Percentiles rank a stretch among this genome's conserved stretches.
These are phyloP conservation scores for Pteruthius melanotis DNA, from an alignment of 2,113 vertebrate species.

Conservation along the genomic window DNA sequence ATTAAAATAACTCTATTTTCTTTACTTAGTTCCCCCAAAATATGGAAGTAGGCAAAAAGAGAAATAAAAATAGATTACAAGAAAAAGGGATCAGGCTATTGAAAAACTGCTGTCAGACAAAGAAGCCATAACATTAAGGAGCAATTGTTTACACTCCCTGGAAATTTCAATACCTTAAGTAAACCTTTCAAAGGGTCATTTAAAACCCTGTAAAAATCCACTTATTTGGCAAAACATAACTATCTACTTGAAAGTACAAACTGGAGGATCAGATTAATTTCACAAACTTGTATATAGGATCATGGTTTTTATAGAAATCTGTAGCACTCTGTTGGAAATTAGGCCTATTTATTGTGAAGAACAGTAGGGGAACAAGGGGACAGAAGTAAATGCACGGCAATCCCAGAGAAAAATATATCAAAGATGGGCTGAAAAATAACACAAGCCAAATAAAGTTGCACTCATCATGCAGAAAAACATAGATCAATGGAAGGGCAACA, in stretches of 20 bases:
- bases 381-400: not conserved
- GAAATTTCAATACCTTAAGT: not conserved
- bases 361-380: not conserved
- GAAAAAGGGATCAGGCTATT: not conserved
- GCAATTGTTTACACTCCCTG: not conserved
- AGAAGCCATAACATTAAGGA: not conserved
- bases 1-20: not conserved
- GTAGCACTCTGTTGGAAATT: not conserved
- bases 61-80: not conserved
- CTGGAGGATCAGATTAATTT: not conserved
- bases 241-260: not conserved
- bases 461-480: not conserved
- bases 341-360: not conserved
- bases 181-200: not conserved
- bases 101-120: not conserved
- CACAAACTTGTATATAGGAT: not conserved
- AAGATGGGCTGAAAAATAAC: not conserved
- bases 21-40: not conserved
- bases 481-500: not conserved
- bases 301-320: not conserved
- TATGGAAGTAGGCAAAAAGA: not conserved
- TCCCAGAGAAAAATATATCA: not conserved
- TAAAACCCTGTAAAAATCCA: not conserved
- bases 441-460: not conserved
- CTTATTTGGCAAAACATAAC: not conserved